Conservation (phyloP, 2,888 invertebrate genomes). For the Choreutis nemorana region DNA sequence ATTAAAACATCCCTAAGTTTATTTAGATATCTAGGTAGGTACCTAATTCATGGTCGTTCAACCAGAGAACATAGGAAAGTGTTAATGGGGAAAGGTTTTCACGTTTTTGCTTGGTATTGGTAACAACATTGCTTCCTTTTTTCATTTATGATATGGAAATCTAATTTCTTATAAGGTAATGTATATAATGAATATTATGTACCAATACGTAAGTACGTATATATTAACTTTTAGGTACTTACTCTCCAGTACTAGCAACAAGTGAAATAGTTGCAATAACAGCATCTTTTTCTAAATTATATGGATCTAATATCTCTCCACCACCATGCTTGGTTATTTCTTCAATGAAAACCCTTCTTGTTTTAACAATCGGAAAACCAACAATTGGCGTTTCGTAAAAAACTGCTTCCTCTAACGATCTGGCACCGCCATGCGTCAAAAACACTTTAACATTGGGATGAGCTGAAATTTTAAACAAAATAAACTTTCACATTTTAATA, state of each 20-base stretch:
- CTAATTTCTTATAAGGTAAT: no score
- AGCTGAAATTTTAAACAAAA: conserved; percentile 22
- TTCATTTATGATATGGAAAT: no score
- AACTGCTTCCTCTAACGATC: conserved; percentile 54
- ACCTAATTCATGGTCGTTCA: no score
- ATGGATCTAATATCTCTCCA: conserved; percentile 43
- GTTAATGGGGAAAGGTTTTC: no score
- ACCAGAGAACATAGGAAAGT: no score
- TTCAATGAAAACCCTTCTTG: conserved; percentile 39
- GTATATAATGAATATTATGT: background rate
- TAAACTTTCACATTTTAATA: background rate
- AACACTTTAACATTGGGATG: conserved; percentile 52
- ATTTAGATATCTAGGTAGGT: background rate
- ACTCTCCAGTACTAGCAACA: conserved; percentile 34
- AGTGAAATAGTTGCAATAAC: conserved; percentile 27
- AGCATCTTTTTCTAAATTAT: conserved; percentile 36
- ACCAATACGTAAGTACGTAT: background rate
- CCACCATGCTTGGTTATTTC: conserved; percentile 39
- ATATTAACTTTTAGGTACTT: conserved; percentile 14
- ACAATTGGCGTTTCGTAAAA: conserved; percentile 48
- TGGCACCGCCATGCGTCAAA: conserved; percentile 46
- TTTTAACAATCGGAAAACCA: conserved; percentile 39
- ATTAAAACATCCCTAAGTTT: conserved; percentile 9
- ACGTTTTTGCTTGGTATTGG: no score
- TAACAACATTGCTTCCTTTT: no score